phyloP scores from a whole-genome alignment of 2,797 vertebrate genomes.

The Podarcis lilfordi region DNA sequence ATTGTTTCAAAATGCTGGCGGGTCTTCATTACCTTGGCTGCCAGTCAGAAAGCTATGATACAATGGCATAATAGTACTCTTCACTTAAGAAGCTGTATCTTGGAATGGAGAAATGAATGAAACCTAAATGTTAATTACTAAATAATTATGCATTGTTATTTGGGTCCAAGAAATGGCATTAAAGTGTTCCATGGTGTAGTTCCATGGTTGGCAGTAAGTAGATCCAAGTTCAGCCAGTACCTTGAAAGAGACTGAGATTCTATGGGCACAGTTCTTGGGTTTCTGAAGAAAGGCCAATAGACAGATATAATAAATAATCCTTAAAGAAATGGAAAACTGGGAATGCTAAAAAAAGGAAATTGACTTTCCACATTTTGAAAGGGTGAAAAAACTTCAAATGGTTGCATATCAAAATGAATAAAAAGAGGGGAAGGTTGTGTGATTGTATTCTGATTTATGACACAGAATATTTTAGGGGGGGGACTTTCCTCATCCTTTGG shows the following conservation, averaged over 20 bases:
- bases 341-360: constrained; percentile 34
- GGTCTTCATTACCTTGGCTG: neutral
- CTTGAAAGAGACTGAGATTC: neutral
- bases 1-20: neutral
- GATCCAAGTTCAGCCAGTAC: neutral
- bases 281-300: neutral
- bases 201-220: neutral
- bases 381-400: constrained; percentile 46
- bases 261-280: neutral
- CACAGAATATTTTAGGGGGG: constrained; percentile 70
- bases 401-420: constrained; percentile 59
- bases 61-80: neutral
- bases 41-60: neutral
- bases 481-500: constrained; percentile 55
- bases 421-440: constrained; percentile 51
- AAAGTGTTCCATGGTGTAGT: neutral
- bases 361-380: constrained; percentile 22
- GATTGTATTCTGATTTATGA: constrained; percentile 73
- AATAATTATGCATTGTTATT: neutral
- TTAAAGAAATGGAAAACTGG: neutral
- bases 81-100: neutral
- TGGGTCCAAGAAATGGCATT: neutral
- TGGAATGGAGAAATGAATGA: neutral
- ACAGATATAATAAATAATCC: neutral
- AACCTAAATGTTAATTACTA: neutral